phyloP scores from a whole-genome alignment of 2,797 vertebrate genomes.

The Sebastes oblongus region DNA sequence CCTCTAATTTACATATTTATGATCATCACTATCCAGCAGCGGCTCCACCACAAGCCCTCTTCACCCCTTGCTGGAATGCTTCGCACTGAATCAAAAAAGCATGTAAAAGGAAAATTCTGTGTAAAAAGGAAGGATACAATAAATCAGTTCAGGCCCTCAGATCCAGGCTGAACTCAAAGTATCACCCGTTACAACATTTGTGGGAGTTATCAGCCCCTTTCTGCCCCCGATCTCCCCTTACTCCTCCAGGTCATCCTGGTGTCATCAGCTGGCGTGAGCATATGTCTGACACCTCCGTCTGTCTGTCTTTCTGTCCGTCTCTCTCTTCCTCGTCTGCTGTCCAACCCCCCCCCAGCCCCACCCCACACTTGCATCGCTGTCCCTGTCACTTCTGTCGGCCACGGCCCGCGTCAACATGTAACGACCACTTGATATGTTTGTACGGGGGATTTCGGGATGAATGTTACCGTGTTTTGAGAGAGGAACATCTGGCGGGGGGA shows the following conservation, averaged over 20 bases:
- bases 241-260: constrained; percentile 66
- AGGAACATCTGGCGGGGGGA: constrained; percentile 86
- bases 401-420: constrained; percentile 75
- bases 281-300: constrained; percentile 71
- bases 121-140: constrained; percentile 54
- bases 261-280: constrained; percentile 76
- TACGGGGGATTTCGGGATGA: constrained; percentile 81
- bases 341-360: neutral
- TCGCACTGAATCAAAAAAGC: constrained; percentile 49
- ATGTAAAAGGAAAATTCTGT: constrained; percentile 46
- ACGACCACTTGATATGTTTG: constrained; percentile 85
- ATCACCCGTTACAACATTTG: constrained; percentile 69
- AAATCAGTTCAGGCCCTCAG: constrained; percentile 58
- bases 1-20: constrained; percentile 2
- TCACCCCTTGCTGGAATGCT: constrained; percentile 36
- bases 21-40: neutral
- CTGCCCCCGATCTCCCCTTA: constrained; percentile 64
- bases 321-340: constrained; percentile 17
- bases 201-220: constrained; percentile 70
- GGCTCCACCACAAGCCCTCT: constrained; percentile 36
- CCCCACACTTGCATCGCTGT: constrained; percentile 49
- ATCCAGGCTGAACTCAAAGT: constrained; percentile 61
- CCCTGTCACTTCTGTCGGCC: constrained; percentile 75
- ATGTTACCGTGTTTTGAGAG: constrained; percentile 84
- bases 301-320: constrained; percentile 42